A percentile compares a stretch with the other conserved stretches of the same genome.
Conservation (phyloP, 2,113 vertebrate species). For the Dasyornis broadbenti region DNA sequence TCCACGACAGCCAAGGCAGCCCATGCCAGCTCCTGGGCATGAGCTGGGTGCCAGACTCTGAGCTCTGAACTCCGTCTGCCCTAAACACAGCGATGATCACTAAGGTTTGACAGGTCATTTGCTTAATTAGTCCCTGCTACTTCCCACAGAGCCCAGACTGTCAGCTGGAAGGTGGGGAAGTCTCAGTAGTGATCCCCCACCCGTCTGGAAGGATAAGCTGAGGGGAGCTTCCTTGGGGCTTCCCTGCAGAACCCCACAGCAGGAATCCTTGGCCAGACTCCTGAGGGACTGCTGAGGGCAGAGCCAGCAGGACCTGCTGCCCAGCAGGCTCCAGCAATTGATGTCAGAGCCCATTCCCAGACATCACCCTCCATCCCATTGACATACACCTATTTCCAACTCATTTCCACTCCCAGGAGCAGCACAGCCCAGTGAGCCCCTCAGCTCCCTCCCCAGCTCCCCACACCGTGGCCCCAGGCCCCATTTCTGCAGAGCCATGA, state of each 20-base stretch:
- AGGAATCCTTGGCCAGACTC: background rate
- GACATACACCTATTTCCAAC: background rate
- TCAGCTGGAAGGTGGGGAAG: background rate
- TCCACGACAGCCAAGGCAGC: rapidly evolving
- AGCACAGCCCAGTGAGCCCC: background rate
- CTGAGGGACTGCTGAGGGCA: background rate
- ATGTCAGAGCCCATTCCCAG: background rate
- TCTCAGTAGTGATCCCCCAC: background rate
- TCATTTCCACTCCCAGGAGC: rapidly evolving
- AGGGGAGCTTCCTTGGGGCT: background rate
- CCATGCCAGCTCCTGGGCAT: background rate
- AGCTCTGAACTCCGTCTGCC: background rate
- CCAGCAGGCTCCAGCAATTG: rapidly evolving
- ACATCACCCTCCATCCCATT: rapidly evolving
- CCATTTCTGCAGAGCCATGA: rapidly evolving
- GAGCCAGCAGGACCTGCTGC: background rate
- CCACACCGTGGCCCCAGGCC: rapidly evolving
- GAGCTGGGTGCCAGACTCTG: rapidly evolving
- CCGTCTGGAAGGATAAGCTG: background rate
- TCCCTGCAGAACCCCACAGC: background rate
- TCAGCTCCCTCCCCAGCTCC: background rate
- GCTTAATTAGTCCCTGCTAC: background rate
- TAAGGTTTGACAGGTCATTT: background rate
- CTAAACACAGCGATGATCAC: background rate
- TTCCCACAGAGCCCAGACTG: background rate